Evolutionary conservation across 2,797 vertebrate genomes (phyloP), one percentile per base, ranked within the genome.

Genomic region (Melanotaenia pygmaea): DNA sequence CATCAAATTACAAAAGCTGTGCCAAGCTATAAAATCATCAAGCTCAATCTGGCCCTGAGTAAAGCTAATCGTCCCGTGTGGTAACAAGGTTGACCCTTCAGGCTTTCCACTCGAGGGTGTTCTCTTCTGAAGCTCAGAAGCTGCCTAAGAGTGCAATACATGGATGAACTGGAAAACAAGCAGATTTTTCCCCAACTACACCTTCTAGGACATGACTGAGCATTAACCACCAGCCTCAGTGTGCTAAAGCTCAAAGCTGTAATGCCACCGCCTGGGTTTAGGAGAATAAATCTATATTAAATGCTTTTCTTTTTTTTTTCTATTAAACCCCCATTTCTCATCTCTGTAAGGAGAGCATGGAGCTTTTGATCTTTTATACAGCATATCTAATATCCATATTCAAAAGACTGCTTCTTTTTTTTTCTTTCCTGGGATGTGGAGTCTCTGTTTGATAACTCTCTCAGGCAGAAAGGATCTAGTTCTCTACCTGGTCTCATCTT

Each of bases 281-380:
- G 70, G 77, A 80, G 70, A 89, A 83, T 85, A 83, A 77, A 71
- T 71, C 83, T 72, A 83, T 77, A 86, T 86, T 86, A 81, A 84
- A 82, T 80, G 53, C 64, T 83, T 83, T 30, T 30, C 4, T 30
- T 30, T 30, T 30, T 83, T 83, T 80, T 64, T 67, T 28, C 68
- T 64, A 63, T 84, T 76, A 81, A 84, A 72, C 59, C 64, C 53
- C 57, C 60, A 79, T 88, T 88, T 51, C 78, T 85, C 68, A 70
- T 76, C 77, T 84, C 79, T 88, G 59, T 76, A 69, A 81, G 77
- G 73, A 80, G 67, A 84, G 72, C 22, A 38, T 61, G 20, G 58
- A 26, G 64, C 80, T 80, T 89, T 89, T 90, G 82, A 88, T 90
- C 74, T 86, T 86, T 84, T 84, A 71, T 81, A 80, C 84, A 83